A percentile compares a stretch with the other conserved stretches of the same genome.
Conservation (phyloP, 2,113 vertebrate genomes). For the Drymodes brunneopygia region DNA sequence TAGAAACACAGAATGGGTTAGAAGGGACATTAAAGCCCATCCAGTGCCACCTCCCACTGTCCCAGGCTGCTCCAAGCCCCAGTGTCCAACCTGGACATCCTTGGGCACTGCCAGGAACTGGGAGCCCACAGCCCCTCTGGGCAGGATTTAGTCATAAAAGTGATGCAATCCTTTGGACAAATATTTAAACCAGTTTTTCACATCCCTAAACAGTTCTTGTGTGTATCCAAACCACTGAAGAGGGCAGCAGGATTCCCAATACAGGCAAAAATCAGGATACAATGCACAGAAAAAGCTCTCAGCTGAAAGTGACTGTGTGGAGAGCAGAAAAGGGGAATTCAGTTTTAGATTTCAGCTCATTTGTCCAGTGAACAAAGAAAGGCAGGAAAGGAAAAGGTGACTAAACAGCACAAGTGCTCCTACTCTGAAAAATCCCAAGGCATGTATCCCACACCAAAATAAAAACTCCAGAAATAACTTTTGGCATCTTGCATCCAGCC, state of each 20-base stretch:
- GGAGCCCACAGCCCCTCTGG: not conserved
- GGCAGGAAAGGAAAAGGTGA: not conserved
- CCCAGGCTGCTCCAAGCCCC: not conserved
- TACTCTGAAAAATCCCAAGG: not conserved
- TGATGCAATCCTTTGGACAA: not conserved
- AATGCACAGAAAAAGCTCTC: not conserved
- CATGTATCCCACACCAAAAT: not conserved
- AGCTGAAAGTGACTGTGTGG: not conserved
- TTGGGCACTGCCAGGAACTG: not conserved
- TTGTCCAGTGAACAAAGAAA: not conserved
- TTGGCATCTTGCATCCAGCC: not conserved
- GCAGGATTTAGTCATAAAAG: not conserved
- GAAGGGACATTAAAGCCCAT: rapidly evolving
- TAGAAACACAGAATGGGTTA: not conserved
- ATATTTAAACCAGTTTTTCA: not conserved
- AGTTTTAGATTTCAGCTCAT: not conserved
- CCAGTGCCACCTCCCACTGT: not conserved
- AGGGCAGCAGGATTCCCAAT: not conserved
- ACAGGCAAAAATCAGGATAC: not conserved
- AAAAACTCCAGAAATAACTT: not conserved
- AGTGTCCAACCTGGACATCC: not conserved
- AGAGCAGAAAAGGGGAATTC: not conserved
- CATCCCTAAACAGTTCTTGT: not conserved
- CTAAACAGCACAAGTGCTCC: not conserved
- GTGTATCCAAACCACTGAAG: not conserved